These are phyloP conservation scores for Tineola bisselliella DNA, from an alignment of 2,888 invertebrate species.

Conservation along the genomic window DNA sequence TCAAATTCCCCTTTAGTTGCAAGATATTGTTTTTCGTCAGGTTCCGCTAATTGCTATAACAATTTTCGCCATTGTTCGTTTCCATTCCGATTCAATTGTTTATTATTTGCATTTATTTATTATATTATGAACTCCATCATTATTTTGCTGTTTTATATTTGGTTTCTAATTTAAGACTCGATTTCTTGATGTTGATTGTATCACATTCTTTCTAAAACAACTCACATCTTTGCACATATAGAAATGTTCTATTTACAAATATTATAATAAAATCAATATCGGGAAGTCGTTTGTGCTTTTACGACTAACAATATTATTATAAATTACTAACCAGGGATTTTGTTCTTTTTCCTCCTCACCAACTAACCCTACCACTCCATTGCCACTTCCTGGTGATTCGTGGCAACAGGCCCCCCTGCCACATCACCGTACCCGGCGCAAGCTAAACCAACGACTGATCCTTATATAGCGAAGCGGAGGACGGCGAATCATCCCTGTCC, in stretches of 20 bases:
- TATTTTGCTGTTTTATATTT: not conserved
- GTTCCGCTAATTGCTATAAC: conserved; percentile 40
- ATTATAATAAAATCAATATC: not conserved
- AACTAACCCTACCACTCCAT: conserved; percentile 46
- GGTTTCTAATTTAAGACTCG: not conserved
- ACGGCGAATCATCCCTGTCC: conserved; percentile 96
- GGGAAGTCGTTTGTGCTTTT: not conserved
- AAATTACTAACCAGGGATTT: conserved; percentile 38
- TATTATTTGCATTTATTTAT: not conserved
- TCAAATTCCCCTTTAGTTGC: conserved; percentile 35
- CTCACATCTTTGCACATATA: too few relatives aligned
- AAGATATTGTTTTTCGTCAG: conserved; percentile 30
- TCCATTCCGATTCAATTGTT: not conserved
- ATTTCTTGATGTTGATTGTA: not conserved
- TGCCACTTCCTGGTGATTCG: conserved; percentile 52
- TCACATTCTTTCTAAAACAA: too few relatives aligned
- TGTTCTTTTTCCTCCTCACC: conserved; percentile 42
- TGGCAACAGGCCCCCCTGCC: conserved; percentile 65
- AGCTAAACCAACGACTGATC: conserved; percentile 71
- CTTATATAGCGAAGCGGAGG: conserved; percentile 91
- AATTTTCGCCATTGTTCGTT: conserved; percentile 5
- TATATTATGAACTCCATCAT: not conserved
- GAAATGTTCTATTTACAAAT: too few relatives aligned
- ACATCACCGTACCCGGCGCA: conserved; percentile 68
- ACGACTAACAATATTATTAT: not conserved